phyloP scores from a whole-genome alignment of 2,888 invertebrate species.

The Tinea trinotella region DNA sequence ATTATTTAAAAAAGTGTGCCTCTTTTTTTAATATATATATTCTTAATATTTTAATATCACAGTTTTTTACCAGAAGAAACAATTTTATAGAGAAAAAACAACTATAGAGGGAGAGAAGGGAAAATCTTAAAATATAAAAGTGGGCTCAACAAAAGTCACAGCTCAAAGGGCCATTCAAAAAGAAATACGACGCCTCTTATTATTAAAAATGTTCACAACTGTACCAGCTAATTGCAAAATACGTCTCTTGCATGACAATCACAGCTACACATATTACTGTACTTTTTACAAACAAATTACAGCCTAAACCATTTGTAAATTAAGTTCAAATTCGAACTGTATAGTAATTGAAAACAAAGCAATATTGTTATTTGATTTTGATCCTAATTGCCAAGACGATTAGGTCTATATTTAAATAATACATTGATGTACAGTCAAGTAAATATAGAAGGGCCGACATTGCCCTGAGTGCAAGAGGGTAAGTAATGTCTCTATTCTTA shows the following conservation, averaged over 20 bases:
- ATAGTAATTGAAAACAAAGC: too few relatives aligned
- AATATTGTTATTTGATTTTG: background rate
- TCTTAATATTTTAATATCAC: too few relatives aligned
- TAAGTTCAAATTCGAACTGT: too few relatives aligned
- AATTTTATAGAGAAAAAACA: background rate
- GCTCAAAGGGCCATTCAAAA: conserved; percentile 17
- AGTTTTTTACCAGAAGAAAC: too few relatives aligned
- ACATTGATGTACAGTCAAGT: background rate
- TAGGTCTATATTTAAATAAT: background rate
- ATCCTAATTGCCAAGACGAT: background rate
- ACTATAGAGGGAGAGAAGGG: background rate
- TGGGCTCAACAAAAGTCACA: background rate
- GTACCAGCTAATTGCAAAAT: conserved; percentile 18
- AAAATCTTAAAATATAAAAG: conserved; percentile 5
- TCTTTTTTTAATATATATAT: too few relatives aligned
- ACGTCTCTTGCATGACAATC: background rate
- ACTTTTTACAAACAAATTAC: too few relatives aligned
- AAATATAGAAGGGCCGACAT: conserved; percentile 1
- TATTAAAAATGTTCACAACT: conserved; percentile 18
- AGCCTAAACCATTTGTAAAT: too few relatives aligned
- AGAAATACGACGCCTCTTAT: conserved; percentile 16
- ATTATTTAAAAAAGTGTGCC: too few relatives aligned
- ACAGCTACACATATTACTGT: conserved; percentile 9
- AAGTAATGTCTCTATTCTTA: background rate
- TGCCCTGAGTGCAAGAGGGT: background rate